Percentiles rank a stretch among this genome's conserved stretches.
phyloP scores from a whole-genome alignment of 2,888 invertebrate genomes.

The Margaritifera margaritifera region DNA sequence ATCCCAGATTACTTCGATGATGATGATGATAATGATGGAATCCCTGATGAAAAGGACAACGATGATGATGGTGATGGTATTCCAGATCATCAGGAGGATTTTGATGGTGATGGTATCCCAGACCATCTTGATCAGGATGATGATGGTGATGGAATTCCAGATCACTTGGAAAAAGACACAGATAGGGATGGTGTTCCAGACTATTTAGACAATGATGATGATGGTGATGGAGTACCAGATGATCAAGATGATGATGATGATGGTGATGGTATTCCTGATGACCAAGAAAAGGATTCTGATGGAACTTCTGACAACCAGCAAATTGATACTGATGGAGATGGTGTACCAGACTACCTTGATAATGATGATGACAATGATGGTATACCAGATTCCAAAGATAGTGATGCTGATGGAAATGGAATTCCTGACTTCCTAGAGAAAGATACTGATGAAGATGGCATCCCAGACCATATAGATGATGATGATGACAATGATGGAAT shows the following conservation, averaged over 20 bases:
- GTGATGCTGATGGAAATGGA: constrained; percentile 55
- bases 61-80: constrained; percentile 57
- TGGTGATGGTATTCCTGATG: constrained; percentile 65
- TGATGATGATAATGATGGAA: constrained; percentile 66
- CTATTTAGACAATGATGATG: constrained; percentile 56
- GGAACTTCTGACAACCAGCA: constrained; percentile 54
- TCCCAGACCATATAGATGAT: constrained; percentile 61
- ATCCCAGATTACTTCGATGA: constrained; percentile 51
- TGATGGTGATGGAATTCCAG: constrained; percentile 64
- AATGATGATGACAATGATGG: constrained; percentile 56
- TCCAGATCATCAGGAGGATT: constrained; percentile 48
- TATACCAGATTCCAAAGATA: constrained; percentile 52
- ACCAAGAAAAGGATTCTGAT: constrained; percentile 41
- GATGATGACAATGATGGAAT: constrained; percentile 69
- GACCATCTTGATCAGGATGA: constrained; percentile 40
- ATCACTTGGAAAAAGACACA: constrained; percentile 52
- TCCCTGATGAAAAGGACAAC: constrained; percentile 51
- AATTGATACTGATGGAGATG: constrained; percentile 50
- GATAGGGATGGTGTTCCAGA: constrained; percentile 67
- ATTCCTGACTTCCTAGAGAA: constrained; percentile 40
- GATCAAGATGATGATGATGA: constrained; percentile 57
- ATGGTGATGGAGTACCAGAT: constrained; percentile 65
- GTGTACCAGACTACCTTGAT: constrained; percentile 62
- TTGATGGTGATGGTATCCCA: constrained; percentile 52
- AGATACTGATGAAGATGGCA: constrained; percentile 64